phyloP scores from a whole-genome alignment of 2,797 vertebrate genomes.

The Alectoris magna region DNA sequence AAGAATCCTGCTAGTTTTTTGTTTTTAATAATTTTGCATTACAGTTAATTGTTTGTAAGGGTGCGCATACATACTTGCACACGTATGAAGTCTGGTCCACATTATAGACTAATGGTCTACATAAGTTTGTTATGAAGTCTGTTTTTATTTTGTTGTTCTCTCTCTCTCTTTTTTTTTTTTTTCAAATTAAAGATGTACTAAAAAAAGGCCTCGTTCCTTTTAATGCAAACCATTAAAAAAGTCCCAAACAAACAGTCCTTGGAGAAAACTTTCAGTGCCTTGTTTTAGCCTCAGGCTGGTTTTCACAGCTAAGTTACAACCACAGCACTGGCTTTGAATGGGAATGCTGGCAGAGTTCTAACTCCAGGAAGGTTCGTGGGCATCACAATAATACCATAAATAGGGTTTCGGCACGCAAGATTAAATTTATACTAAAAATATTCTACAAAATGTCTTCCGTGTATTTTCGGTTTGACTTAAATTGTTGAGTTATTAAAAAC shows the following conservation, averaged over 20 bases:
- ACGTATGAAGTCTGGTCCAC: neutral
- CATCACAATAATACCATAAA: neutral
- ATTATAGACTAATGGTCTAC: conserved; percentile 17
- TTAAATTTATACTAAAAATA: conserved; percentile 8
- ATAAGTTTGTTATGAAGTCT: neutral
- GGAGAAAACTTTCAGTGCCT: conserved; percentile 15
- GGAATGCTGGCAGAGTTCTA: neutral
- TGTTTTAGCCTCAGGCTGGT: conserved; percentile 16
- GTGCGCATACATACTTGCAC: neutral
- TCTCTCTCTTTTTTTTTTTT: neutral
- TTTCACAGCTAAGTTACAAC: conserved; percentile 37
- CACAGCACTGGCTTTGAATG: neutral
- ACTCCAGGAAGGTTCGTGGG: neutral
- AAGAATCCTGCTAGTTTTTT: neutral
- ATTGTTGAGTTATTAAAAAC: neutral
- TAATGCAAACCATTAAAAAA: neutral
- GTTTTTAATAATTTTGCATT: neutral
- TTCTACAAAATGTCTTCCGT: neutral
- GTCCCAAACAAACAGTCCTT: neutral
- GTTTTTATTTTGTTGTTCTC: neutral
- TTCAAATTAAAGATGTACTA: conserved; percentile 17
- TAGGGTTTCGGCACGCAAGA: neutral
- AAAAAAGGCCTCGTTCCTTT: conserved; percentile 18
- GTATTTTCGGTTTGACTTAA: neutral
- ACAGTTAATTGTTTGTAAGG: neutral